phyloP scores from a whole-genome alignment of 2,888 invertebrate genomes.

The Venustoraphidia nigricollis region DNA sequence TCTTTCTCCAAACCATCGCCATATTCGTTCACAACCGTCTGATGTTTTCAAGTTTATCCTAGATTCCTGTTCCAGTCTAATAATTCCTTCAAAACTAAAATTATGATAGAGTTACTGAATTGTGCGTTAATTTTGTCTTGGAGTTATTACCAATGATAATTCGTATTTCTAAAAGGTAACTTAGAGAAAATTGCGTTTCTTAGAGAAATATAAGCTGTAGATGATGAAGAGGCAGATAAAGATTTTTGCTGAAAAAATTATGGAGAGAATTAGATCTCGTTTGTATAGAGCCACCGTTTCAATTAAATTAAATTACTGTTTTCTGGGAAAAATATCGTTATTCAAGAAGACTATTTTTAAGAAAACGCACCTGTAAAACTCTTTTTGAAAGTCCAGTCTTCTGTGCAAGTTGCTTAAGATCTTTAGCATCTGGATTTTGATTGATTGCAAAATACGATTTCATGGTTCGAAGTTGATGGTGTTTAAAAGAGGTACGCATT shows the following conservation, averaged over 20 bases:
- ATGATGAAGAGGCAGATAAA: no score
- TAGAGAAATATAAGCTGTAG: no score
- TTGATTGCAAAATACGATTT: conserved; percentile 98
- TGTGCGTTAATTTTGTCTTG: no score
- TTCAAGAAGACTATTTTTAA: not conserved
- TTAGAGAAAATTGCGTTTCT: no score
- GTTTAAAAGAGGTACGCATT: conserved; percentile 98
- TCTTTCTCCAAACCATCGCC: no score
- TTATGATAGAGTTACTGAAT: no score
- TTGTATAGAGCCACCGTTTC: conserved; percentile 2
- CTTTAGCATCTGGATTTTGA: conserved; percentile 99
- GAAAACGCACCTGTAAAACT: conserved; percentile 73
- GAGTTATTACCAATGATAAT: no score
- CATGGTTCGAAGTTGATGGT: conserved; percentile 97
- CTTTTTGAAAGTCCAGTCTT: conserved; percentile 97
- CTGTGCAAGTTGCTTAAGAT: conserved; percentile 92
- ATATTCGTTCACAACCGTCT: no score
- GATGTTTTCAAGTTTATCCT: no score
- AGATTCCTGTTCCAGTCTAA: no score
- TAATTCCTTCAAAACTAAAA: no score
- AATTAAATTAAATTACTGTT: not conserved
- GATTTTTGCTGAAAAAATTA: not conserved
- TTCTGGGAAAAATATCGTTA: not conserved
- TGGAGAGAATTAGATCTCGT: not conserved
- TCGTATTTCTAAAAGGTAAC: no score